Evolutionary conservation across 2,888 invertebrate species (phyloP).

Genomic region (Copidosoma aretas): DNA sequence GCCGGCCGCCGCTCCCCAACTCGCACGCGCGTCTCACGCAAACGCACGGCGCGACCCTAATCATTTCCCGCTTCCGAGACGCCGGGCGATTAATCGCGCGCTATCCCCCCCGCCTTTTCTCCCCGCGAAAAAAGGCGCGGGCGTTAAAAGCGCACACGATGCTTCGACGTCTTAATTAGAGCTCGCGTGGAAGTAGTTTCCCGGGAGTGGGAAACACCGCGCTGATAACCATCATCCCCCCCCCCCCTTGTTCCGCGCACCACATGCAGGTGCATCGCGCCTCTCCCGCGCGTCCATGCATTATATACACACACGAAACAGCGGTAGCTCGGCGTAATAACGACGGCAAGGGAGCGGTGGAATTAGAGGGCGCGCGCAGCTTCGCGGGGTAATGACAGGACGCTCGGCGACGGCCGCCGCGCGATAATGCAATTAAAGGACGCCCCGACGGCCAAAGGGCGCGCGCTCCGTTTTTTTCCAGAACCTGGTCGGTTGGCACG

Average conservation of each 20-base stretch:
- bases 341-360: neutral
- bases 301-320: no score
- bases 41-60: neutral
- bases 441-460: constrained; percentile 1
- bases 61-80: constrained; percentile 1
- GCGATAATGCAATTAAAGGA: constrained; percentile 32
- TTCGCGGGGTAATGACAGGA: constrained; percentile 24
- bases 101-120: neutral
- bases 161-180: constrained; percentile 39
- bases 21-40: no score
- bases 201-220: neutral
- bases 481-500: no score
- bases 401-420: constrained; percentile 19
- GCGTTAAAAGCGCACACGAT: constrained; percentile 16
- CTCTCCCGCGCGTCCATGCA: neutral
- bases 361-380: constrained; percentile 31
- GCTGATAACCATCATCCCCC: neutral
- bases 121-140: constrained; percentile 9
- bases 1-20: no score
- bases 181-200: constrained; percentile 3
- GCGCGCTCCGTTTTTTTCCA: constrained; percentile 4
- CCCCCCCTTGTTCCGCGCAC: no score
- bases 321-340: constrained; percentile 1
- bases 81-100: constrained; percentile 1
- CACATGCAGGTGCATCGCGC: neutral